phyloP scores from a whole-genome alignment of 2,888 invertebrate species.

The Tanypteryx hageni region DNA sequence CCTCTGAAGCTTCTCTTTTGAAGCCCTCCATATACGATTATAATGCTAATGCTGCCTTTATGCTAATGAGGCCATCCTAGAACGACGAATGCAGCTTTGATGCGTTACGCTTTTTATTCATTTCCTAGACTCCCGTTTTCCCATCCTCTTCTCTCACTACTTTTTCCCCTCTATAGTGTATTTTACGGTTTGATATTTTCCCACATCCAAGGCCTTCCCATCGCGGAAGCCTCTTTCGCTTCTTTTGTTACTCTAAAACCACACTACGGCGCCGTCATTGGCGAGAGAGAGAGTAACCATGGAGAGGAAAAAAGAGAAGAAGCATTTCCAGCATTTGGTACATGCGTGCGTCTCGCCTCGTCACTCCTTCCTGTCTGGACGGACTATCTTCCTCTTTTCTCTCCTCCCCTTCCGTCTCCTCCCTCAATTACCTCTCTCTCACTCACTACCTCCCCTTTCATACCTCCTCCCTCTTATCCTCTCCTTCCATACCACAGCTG shows the following conservation, averaged over 20 bases:
- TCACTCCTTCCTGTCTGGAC: not conserved
- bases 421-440: not conserved
- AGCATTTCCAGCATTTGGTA: slow-evolving; percentile 26
- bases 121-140: no score
- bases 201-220: no score
- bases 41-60: no score
- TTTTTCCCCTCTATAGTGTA: no score
- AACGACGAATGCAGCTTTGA: no score
- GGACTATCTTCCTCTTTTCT: not conserved
- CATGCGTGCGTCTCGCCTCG: slow-evolving; percentile 33
- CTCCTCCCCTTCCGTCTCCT: not conserved
- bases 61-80: no score
- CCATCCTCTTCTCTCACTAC: no score
- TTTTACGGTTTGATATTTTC: no score
- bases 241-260: not conserved
- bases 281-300: not conserved
- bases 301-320: not conserved
- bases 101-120: no score
- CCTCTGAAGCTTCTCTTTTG: no score
- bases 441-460: not conserved
- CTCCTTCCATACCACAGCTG: not conserved
- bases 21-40: no score
- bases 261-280: not conserved
- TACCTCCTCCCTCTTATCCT: not conserved
- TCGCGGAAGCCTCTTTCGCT: not conserved